Conservation (phyloP, 1,140 invertebrate genomes). For the Leptopilina boulardi region DNA sequence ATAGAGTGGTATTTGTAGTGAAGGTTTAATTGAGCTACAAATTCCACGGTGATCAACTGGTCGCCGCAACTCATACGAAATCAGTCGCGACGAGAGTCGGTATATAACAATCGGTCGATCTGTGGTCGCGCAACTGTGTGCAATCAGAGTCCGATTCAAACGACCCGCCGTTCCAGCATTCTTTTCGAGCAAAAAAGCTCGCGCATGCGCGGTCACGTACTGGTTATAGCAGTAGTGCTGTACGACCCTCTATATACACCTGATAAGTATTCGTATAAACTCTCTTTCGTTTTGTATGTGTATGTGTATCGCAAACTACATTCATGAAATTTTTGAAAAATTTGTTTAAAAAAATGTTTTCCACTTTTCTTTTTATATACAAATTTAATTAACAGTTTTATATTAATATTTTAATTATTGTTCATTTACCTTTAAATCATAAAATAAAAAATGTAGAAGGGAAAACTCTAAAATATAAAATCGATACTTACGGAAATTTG, state of each 20-base stretch:
- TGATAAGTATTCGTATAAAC: constrained; percentile 70
- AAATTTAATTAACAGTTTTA: too few species aligned
- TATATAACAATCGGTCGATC: constrained; percentile 69
- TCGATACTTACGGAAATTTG: too few species aligned
- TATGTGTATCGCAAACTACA: constrained; percentile 52
- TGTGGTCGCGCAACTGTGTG: constrained; percentile 58
- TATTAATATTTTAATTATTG: too few species aligned
- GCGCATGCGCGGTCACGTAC: constrained; percentile 70
- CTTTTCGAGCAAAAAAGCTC: constrained; percentile 69
- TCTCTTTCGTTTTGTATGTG: constrained; percentile 60
- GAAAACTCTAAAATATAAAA: too few species aligned
- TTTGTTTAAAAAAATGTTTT: too few species aligned
- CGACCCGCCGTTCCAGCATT: constrained; percentile 72
- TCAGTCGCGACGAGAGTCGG: constrained; percentile 61
- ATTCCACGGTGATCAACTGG: constrained; percentile 75
- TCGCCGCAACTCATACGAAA: constrained; percentile 72
- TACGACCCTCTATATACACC: constrained; percentile 54
- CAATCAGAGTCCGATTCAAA: constrained; percentile 73
- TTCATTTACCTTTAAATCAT: too few species aligned
- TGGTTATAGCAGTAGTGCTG: constrained; percentile 59
- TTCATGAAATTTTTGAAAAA: too few species aligned
- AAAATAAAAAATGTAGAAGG: too few species aligned
- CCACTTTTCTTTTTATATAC: too few species aligned
- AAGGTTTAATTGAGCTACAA: constrained; percentile 75
- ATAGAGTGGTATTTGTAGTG: neutral